Conservation (phyloP, 2,113 vertebrate species). For the Colossoma macropomum region DNA sequence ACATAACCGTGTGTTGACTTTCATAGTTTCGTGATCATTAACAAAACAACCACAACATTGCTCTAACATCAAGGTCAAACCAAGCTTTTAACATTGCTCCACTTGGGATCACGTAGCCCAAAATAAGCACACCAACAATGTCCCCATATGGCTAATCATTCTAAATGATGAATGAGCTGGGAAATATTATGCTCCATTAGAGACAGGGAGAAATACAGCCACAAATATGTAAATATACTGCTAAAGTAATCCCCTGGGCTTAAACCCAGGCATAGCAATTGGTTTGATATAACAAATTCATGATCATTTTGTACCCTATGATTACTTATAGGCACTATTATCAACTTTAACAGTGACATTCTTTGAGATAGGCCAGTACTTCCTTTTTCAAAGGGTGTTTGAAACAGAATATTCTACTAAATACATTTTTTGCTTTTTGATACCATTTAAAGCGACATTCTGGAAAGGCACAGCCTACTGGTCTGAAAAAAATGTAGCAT, state of each 20-base stretch:
- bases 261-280: background rate
- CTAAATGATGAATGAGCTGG: conserved; percentile 57
- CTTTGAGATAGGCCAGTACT: background rate
- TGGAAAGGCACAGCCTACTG: background rate
- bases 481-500: too few relatives aligned
- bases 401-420: background rate
- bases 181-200: conserved; percentile 36
- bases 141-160: conserved; percentile 56
- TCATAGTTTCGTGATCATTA: conserved; percentile 52
- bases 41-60: conserved; percentile 59
- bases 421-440: background rate
- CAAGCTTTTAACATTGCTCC: conserved; percentile 25
- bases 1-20: conserved; percentile 61
- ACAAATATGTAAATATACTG: conserved; percentile 35
- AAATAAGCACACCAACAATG: conserved; percentile 64
- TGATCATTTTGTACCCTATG: background rate
- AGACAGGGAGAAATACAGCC: conserved; percentile 38
- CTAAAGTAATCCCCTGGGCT: background rate
- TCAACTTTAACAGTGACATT: background rate
- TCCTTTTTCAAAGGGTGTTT: background rate
- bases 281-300: background rate
- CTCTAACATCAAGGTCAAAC: conserved; percentile 52
- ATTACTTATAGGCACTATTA: background rate
- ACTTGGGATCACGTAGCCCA: conserved; percentile 53
- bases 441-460: background rate